These are phyloP conservation scores for Brachymystax lenok DNA, from an alignment of 2,797 vertebrate species.

Conservation along the genomic window DNA sequence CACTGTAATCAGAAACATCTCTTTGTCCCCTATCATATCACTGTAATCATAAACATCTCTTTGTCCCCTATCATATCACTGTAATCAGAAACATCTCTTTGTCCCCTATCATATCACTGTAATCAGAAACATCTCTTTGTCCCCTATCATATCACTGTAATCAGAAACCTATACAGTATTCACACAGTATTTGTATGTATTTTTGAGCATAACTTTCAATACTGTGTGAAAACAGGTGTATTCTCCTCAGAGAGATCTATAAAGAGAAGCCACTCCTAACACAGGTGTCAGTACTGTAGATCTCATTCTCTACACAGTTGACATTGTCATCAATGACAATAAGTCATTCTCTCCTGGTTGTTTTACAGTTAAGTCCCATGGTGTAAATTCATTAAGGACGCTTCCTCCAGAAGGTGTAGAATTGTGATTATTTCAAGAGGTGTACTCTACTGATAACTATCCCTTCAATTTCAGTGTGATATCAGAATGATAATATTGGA, in stretches of 20 bases:
- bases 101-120: too few relatives aligned
- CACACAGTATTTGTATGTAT: too few relatives aligned
- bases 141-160: too few relatives aligned
- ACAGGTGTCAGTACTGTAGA: slow-evolving; percentile 51
- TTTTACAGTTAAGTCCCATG: slow-evolving; percentile 45
- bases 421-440: background rate
- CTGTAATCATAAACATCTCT: background rate
- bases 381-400: slow-evolving; percentile 66
- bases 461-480: background rate
- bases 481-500: background rate
- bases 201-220: too few relatives aligned
- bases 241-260: slow-evolving; percentile 70
- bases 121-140: too few relatives aligned
- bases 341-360: background rate
- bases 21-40: background rate
- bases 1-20: too few relatives aligned
- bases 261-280: slow-evolving; percentile 53
- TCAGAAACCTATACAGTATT: too few relatives aligned
- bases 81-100: too few relatives aligned
- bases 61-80: background rate
- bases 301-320: slow-evolving; percentile 73
- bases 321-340: slow-evolving; percentile 11
- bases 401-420: slow-evolving; percentile 16
- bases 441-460: background rate
- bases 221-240: slow-evolving; percentile 21